phyloP scores from a whole-genome alignment of 2,797 vertebrate genomes.

The Aphelocoma californica region DNA sequence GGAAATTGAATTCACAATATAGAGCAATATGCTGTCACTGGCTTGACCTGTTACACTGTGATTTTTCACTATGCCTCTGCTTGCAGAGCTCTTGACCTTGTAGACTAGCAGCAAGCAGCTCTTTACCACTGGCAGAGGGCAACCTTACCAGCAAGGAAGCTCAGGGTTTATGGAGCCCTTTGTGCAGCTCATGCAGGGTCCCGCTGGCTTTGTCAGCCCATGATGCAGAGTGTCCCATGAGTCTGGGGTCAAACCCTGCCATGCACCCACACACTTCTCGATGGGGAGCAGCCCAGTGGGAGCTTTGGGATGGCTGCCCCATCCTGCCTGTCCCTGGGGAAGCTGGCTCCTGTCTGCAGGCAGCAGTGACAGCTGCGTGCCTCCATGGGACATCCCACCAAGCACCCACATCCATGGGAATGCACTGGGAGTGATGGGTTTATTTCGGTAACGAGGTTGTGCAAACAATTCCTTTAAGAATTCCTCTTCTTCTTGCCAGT shows the following conservation, averaged over 20 bases:
- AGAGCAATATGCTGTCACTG: background rate
- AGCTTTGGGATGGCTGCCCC: rapidly evolving
- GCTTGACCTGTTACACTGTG: background rate
- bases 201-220: background rate
- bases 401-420: background rate
- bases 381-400: background rate
- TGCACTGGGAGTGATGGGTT: background rate
- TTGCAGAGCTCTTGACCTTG: background rate
- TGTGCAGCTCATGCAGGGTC: background rate
- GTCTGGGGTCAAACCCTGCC: background rate
- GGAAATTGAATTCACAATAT: background rate
- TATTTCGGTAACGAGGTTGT: background rate
- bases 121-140: background rate
- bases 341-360: background rate
- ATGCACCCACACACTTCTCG: rapidly evolving
- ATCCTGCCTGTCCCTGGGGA: background rate
- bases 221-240: rapidly evolving
- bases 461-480: background rate
- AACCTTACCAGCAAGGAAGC: background rate
- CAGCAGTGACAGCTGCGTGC: background rate
- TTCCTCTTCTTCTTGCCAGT: background rate
- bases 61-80: background rate
- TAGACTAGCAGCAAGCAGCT: background rate
- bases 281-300: background rate
- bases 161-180: background rate